These are phyloP conservation scores for Neosalanx taihuensis DNA, from an alignment of 2,797 vertebrate species.

Conservation along the genomic window DNA sequence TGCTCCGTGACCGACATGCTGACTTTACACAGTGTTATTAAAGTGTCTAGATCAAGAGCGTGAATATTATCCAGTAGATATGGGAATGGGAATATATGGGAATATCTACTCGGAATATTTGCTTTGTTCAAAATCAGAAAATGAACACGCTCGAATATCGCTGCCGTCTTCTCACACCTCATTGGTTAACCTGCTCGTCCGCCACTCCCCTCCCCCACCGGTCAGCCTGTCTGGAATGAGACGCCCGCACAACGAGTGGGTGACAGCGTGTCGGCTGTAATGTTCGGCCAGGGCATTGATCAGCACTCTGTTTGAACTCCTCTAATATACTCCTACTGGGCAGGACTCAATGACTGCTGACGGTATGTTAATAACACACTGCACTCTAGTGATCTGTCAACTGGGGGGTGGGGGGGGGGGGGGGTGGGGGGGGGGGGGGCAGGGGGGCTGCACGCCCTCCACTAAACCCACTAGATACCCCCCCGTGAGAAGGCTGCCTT, in stretches of 20 bases:
- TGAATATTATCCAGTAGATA: too few species aligned
- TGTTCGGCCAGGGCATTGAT: conserved; percentile 6
- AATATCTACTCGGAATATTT: too few species aligned
- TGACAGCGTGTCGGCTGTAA: conserved; percentile 30
- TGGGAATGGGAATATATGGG: too few species aligned
- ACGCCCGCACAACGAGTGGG: conserved; percentile 18
- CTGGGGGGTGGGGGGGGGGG: neutral
- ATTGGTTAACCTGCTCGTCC: conserved; percentile 29
- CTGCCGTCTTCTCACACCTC: conserved; percentile 27
- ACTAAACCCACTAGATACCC: conserved; percentile 34
- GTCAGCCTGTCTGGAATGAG: conserved; percentile 23
- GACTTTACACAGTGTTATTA: neutral
- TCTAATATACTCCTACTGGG: conserved; percentile 23
- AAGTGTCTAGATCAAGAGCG: too few species aligned
- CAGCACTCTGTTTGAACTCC: conserved; percentile 11
- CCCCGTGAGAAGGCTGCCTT: conserved; percentile 15
- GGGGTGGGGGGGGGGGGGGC: too few species aligned
- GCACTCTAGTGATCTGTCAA: conserved; percentile 31
- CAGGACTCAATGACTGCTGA: conserved; percentile 28
- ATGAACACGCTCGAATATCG: too few species aligned
- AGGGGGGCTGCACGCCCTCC: conserved; percentile 18
- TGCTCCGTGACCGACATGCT: neutral
- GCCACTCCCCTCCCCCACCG: conserved; percentile 29
- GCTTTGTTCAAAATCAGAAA: too few species aligned
- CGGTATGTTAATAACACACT: conserved; percentile 36